phyloP scores from a whole-genome alignment of 1,140 invertebrate genomes.

The Marisa cornuarietis region DNA sequence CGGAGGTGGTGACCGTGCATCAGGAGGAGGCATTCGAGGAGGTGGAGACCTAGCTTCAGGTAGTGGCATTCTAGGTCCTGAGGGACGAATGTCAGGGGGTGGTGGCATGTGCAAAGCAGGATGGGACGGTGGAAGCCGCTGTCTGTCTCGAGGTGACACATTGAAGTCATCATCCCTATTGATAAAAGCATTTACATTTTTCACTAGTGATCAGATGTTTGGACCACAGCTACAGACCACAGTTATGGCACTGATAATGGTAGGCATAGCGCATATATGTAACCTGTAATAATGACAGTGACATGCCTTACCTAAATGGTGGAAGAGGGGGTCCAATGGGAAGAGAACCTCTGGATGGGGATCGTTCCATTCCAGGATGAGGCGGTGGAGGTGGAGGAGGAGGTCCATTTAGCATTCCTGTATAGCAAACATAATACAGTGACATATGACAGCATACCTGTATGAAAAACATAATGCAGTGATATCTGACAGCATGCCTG shows the following conservation, averaged over 20 bases:
- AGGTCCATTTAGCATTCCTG: slow-evolving; percentile 50
- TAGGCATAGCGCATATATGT: neutral
- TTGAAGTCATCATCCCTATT: slow-evolving; percentile 44
- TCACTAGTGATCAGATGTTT: neutral
- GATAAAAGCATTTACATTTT: neutral
- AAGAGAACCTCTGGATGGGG: slow-evolving; percentile 40
- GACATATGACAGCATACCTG: neutral
- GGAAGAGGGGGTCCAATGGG: slow-evolving; percentile 28
- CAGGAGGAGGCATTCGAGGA: slow-evolving; percentile 35
- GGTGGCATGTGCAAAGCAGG: slow-evolving; percentile 13
- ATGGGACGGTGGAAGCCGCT: slow-evolving; percentile 30
- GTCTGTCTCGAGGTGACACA: slow-evolving; percentile 27
- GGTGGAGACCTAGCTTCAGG: slow-evolving; percentile 35
- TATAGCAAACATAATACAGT: slow-evolving; percentile 4
- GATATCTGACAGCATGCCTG: too few species aligned
- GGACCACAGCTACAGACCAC: neutral
- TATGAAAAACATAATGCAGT: too few species aligned
- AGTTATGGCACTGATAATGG: neutral
- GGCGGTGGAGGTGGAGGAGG: slow-evolving; percentile 32
- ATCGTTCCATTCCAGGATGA: slow-evolving; percentile 42
- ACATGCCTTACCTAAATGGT: slow-evolving; percentile 21
- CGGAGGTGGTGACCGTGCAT: slow-evolving; percentile 37
- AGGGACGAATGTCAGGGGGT: neutral
- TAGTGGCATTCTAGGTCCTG: slow-evolving; percentile 28
- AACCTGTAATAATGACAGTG: neutral